phyloP scores from a whole-genome alignment of 2,797 vertebrate genomes.

The Neosilurus hyrtlii region DNA sequence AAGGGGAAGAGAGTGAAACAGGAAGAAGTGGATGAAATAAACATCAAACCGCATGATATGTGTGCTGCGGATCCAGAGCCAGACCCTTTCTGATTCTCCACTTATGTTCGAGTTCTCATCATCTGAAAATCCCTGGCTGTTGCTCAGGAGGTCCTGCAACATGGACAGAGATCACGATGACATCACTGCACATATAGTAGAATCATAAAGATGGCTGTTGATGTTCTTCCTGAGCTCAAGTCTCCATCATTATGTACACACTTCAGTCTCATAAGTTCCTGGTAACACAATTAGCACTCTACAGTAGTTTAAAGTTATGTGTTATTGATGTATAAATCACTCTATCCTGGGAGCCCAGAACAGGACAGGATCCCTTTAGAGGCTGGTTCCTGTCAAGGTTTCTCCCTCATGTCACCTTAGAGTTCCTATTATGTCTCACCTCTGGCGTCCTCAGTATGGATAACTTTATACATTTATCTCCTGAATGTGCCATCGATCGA shows the following conservation, averaged over 20 bases:
- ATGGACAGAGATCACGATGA: background rate
- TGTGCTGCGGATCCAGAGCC: background rate
- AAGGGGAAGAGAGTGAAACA: constrained; percentile 6
- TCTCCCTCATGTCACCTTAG: background rate
- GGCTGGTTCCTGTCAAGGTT: background rate
- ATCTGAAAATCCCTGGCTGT: background rate
- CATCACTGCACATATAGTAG: background rate
- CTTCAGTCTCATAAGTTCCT: background rate
- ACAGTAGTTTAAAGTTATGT: too few species aligned
- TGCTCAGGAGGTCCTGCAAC: background rate
- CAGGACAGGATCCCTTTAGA: background rate
- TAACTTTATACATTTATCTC: background rate
- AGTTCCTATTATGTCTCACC: background rate
- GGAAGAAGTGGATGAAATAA: background rate
- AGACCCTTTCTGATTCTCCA: background rate
- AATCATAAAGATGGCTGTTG: background rate
- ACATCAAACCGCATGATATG: too few species aligned
- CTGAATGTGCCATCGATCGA: background rate
- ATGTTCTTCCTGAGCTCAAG: background rate
- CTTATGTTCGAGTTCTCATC: background rate
- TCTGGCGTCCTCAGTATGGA: background rate
- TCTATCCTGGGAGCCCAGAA: too few species aligned
- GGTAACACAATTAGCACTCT: background rate
- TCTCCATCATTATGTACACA: background rate
- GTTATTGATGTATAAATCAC: too few species aligned